Evolutionary conservation across 64 coral and sea anemone species (phyloP), one percentile per base, ranked within the genome.

Genomic region (Stichodactyla helianthus): DNA sequence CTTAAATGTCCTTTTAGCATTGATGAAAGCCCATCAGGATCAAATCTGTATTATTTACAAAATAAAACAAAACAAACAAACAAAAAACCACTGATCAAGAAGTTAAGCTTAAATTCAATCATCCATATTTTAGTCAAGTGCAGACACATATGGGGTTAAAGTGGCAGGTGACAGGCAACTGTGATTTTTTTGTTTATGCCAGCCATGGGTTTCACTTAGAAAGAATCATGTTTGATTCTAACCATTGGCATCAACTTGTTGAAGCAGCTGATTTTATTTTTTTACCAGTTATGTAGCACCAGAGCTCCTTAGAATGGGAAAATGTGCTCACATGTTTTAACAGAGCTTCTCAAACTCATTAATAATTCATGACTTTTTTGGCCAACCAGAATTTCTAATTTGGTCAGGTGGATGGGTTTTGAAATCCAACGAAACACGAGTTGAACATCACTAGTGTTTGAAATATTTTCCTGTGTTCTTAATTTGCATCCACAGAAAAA

Each of bases 91-190:
- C 25, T 16, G 52, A 76, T 51, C 11, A 89, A 19, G n/a, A n/a
- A n/a, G n/a, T n/a, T n/a, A 67, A 58, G 26, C 86, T 93, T 70
- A 12, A 57, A 53, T 15, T 74, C 7, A 94, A 64, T 59, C 88
- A 94, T 88, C 86, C 68, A 84, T 94, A 91, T 55, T 94, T 51
- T 26, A 79, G 31, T 58, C 88, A 94, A 83, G 85, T 94, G 13
- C 79, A 94, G 62, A 23, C 83, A 51, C 80, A 90, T 82, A 87
- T 93, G 79, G 92, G 88, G n/a, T n/a, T n/a, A n/a, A n/a, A 28
- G 88, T 89, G 82, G 59, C 59, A 71, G 82, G 88, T 51, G n/a
- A 79, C 79, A 51, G 55, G 20, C 22, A 90, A 85, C 85, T 76
- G 82, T 90, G 88, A 90, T 77, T 86, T 93, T 93, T 90, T 94